Conservation (phyloP, 2,113 vertebrate genomes). For the Eclectus roratus region DNA sequence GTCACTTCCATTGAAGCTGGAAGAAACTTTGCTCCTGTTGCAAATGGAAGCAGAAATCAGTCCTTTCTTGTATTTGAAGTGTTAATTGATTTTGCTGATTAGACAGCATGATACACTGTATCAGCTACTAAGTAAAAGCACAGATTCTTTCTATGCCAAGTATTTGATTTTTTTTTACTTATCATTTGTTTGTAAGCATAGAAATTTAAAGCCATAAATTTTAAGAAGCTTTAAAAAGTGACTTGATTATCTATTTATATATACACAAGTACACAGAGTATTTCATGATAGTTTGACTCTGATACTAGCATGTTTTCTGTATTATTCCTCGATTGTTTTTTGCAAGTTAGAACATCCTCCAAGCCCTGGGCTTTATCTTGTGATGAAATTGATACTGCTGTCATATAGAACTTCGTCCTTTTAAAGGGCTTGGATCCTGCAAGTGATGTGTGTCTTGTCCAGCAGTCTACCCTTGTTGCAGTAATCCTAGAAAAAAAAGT, state of each 20-base stretch:
- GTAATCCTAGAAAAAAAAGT: neutral
- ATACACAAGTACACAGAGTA: neutral
- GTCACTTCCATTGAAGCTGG: neutral
- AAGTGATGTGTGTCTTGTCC: neutral
- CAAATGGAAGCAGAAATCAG: neutral
- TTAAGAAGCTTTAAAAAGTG: neutral
- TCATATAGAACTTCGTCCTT: neutral
- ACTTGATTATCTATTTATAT: neutral
- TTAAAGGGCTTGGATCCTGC: neutral
- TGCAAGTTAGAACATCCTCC: neutral
- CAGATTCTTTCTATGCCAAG: neutral
- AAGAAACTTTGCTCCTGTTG: neutral
- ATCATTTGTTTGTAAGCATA: neutral
- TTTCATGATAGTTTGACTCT: neutral
- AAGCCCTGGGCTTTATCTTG: neutral
- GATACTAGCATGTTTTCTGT: neutral
- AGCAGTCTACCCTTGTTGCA: neutral
- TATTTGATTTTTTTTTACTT: neutral
- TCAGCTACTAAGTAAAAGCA: neutral
- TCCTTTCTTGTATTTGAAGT: neutral
- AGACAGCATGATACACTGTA: neutral
- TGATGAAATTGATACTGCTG: neutral
- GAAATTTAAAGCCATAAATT: neutral
- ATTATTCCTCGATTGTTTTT: neutral
- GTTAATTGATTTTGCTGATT: neutral